phyloP scores from a whole-genome alignment of 2,797 vertebrate genomes.

The Xenentodon cancila region DNA sequence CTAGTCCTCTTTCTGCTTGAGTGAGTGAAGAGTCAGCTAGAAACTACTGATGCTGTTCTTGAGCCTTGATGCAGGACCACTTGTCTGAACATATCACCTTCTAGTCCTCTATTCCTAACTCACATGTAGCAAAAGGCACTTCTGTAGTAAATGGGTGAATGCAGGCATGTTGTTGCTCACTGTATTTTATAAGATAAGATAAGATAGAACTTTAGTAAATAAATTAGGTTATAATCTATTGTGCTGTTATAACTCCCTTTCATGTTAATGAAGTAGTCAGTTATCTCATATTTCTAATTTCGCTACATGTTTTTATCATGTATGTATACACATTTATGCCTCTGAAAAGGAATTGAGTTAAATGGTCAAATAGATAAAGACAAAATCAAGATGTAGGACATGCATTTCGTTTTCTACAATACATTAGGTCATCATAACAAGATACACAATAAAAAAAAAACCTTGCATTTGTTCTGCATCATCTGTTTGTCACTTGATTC shows the following conservation, averaged over 20 bases:
- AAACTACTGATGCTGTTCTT: conserved; percentile 29
- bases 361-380: too few species aligned
- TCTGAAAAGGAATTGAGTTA: too few species aligned
- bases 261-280: neutral
- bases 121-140: conserved; percentile 27
- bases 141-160: conserved; percentile 2
- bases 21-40: conserved; percentile 40
- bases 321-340: too few species aligned
- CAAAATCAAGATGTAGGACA: too few species aligned
- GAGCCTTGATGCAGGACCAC: conserved; percentile 23
- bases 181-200: conserved; percentile 1
- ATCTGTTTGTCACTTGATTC: too few species aligned
- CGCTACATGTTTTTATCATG: neutral
- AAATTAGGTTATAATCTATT: neutral
- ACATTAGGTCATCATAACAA: too few species aligned
- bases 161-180: conserved; percentile 8
- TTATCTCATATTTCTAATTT: neutral
- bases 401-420: too few species aligned
- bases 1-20: conserved; percentile 54
- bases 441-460: too few species aligned
- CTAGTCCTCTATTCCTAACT: conserved; percentile 24
- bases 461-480: too few species aligned
- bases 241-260: neutral
- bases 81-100: conserved; percentile 60
- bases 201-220: too few species aligned